A percentile compares a stretch with the other conserved stretches of the same genome.
Evolutionary conservation across 2,888 invertebrate species (phyloP).

Genomic region (Polyommatus iphigenia): DNA sequence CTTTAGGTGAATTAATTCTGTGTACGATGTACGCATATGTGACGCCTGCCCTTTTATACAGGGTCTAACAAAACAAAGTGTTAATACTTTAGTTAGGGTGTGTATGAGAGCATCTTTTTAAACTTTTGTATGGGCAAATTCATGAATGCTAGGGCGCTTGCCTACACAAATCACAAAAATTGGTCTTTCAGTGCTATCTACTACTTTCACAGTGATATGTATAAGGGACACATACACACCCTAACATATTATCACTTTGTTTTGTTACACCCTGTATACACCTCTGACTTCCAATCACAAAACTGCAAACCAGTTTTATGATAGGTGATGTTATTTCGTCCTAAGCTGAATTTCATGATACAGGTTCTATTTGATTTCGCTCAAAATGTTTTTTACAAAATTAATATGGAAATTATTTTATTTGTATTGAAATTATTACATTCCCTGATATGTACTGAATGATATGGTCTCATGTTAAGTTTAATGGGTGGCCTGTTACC

Average conservation of each 20-base stretch:
- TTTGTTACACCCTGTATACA: background rate
- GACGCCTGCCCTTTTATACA: background rate
- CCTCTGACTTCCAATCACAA: constrained; percentile 7
- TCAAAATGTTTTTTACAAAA: constrained; percentile 15
- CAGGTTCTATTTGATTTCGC: constrained; percentile 7
- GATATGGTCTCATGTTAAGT: constrained; percentile 34
- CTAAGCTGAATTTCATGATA: background rate
- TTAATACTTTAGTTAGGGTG: too few relatives aligned
- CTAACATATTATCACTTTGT: background rate
- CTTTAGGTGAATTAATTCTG: background rate
- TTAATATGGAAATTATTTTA: constrained; percentile 22
- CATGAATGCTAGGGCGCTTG: too few relatives aligned
- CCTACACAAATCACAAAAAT: too few relatives aligned
- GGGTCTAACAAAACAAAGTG: too few relatives aligned
- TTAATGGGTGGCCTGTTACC: constrained; percentile 25
- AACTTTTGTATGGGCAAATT: too few relatives aligned
- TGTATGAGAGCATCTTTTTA: too few relatives aligned
- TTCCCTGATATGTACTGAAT: constrained; percentile 40
- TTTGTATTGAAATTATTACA: constrained; percentile 36
- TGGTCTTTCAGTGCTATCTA: too few relatives aligned
- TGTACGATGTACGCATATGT: background rate
- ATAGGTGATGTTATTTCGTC: background rate
- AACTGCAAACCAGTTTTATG: background rate
- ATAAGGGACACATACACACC: too few relatives aligned
- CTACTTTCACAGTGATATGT: too few relatives aligned